Evolutionary conservation across 2,797 vertebrate genomes (phyloP), one percentile per base, ranked within the genome.

Genomic region (Peromyscus nudipes): DNA sequence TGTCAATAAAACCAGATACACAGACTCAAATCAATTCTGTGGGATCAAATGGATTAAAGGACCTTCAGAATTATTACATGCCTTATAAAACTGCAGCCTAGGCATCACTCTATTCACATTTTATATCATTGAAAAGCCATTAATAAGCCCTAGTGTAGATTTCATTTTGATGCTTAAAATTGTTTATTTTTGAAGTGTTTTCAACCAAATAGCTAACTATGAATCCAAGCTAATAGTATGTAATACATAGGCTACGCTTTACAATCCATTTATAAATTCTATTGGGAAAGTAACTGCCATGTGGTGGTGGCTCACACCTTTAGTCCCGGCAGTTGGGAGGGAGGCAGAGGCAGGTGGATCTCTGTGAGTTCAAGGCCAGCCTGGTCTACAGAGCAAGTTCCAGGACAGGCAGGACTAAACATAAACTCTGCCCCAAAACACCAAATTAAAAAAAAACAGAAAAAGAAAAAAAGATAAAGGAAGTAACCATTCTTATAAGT

Each of bases 61-160:
- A 89, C 81, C 69, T 87, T 86, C 69, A 73, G 75, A 94, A 64
- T 29, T 34, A 76, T 12, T 60, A 19, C 6, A 49, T 3, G 12
- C 25, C 60, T 57, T 21, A 91, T 76, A 27, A 88, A 88, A 65
- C 23, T 60, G 60, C 49, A 93, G 49, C 37, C 57, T 90, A 49
- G 31, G 29, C 37, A 27, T 76, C 67, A 49, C 52, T 65, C 25
- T 6, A 19, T 82, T 92, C 49, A n/a, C 23, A 14, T 6, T 94
- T 79, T 80, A 43, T 76, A 93, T 85, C 17, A 81, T 27, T 83
- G 67, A 62, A 94, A 95, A 71, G 12, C 57, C 76, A 49, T 67
- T 16, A 85, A 25, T 62, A 82, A 19, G 2, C 65, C 11, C 62
- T 79, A 80, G 37, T 40, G 6, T 23, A 25, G 19, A 31, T 91